These are phyloP conservation scores for Drosophila orena DNA, from an alignment of 1,140 invertebrate genomes.

Conservation along the genomic window DNA sequence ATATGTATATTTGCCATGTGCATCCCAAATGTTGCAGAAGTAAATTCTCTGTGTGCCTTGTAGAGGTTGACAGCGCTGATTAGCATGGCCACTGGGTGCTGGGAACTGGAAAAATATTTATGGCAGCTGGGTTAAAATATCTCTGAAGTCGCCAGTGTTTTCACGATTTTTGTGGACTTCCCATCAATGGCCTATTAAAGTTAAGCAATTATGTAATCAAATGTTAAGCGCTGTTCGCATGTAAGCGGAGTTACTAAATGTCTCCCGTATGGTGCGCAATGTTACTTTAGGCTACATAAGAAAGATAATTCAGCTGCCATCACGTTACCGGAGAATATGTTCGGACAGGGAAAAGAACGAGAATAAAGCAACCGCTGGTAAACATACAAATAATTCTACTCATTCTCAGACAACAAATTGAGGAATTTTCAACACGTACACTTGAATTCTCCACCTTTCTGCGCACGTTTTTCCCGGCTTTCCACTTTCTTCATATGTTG, in stretches of 20 bases:
- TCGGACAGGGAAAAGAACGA: neutral
- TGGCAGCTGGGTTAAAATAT: conserved; percentile 58
- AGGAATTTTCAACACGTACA: conserved; percentile 75
- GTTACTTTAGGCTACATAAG: conserved; percentile 9
- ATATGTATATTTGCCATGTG: conserved; percentile 30
- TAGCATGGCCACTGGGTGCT: conserved; percentile 32
- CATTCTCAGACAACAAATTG: conserved; percentile 43
- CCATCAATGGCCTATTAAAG: conserved; percentile 32
- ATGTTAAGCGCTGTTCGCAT: conserved; percentile 33
- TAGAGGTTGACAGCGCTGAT: conserved; percentile 61
- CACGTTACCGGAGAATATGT: conserved; percentile 69
- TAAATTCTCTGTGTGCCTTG: neutral
- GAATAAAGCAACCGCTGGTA: conserved; percentile 59
- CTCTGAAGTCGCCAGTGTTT: conserved; percentile 23
- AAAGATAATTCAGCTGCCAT: conserved; percentile 59
- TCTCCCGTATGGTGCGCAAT: conserved; percentile 8
- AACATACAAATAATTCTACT: conserved; percentile 38
- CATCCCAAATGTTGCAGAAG: conserved; percentile 28
- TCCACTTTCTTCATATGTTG: conserved; percentile 32
- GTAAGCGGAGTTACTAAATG: conserved; percentile 32
- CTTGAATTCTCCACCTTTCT: conserved; percentile 55
- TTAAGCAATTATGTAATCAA: conserved; percentile 65
- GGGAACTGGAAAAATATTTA: conserved; percentile 53
- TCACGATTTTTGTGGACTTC: conserved; percentile 22
- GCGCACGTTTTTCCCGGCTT: conserved; percentile 19